Conservation (phyloP, 2,113 vertebrate species). For the Mustelus asterias region DNA sequence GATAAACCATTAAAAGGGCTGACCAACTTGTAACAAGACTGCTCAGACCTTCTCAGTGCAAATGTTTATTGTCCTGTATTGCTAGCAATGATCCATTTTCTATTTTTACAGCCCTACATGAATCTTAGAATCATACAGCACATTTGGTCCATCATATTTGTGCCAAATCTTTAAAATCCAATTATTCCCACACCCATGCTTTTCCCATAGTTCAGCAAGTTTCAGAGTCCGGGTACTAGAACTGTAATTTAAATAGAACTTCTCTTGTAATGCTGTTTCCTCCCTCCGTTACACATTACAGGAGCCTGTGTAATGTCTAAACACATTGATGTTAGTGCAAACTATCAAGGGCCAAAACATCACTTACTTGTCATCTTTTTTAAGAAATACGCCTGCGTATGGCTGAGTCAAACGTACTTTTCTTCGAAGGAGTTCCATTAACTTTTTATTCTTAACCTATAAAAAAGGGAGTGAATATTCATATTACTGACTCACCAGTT, state of each 20-base stretch:
- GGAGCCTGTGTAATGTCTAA: background rate
- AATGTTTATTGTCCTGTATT: background rate
- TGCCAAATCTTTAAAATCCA: background rate
- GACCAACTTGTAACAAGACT: background rate
- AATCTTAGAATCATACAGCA: background rate
- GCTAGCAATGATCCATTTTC: background rate
- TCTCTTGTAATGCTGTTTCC: background rate
- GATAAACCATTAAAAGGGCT: background rate
- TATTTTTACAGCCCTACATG: background rate
- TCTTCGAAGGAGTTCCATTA: conserved; percentile 85
- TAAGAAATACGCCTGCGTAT: conserved; percentile 91
- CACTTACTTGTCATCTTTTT: conserved; percentile 83
- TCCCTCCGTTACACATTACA: background rate
- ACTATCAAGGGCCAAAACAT: background rate
- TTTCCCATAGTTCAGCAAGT: background rate
- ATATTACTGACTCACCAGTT: background rate
- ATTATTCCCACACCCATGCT: background rate
- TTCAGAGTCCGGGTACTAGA: background rate
- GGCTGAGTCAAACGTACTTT: conserved; percentile 93
- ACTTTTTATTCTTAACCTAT: conserved; percentile 84
- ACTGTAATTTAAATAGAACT: background rate
- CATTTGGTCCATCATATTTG: background rate
- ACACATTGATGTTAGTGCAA: background rate
- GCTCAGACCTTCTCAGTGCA: background rate
- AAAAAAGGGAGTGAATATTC: conserved; percentile 37